phyloP scores from a whole-genome alignment of 2,888 invertebrate genomes.

The Falcaria lacertinaria region DNA sequence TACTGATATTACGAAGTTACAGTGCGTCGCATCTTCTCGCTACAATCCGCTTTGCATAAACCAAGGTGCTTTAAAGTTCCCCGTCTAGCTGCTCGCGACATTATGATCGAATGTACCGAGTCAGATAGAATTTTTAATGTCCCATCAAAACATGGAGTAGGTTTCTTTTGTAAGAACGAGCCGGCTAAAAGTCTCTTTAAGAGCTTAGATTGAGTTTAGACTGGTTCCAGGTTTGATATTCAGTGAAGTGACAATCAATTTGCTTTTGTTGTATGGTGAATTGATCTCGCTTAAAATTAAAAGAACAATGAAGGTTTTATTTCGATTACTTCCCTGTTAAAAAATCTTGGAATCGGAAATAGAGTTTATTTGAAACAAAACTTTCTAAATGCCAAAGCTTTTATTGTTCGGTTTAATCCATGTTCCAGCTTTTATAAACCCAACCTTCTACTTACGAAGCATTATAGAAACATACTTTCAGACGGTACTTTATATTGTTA shows the following conservation, averaged over 20 bases:
- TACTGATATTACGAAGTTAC: no score
- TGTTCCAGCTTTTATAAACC: background rate
- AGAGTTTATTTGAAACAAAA: no score
- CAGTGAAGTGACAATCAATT: no score
- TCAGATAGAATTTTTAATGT: background rate
- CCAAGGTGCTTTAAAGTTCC: conserved; percentile 31
- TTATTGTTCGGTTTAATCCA: background rate
- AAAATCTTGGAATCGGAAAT: no score
- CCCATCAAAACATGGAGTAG: background rate
- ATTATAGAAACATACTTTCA: background rate
- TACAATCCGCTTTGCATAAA: conserved; percentile 45
- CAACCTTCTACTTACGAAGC: background rate
- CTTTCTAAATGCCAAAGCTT: no score
- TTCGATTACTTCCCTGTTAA: no score
- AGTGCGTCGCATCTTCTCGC: conserved; percentile 15
- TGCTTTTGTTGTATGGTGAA: no score
- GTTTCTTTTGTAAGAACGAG: background rate
- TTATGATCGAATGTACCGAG: background rate
- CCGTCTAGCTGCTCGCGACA: conserved; percentile 1
- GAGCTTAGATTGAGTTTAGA: background rate
- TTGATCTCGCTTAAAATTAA: no score
- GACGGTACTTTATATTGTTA: background rate
- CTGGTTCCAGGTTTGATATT: no score
- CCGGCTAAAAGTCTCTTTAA: background rate
- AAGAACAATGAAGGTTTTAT: no score